Evolutionary conservation across 2,113 vertebrate genomes (phyloP).

Genomic region (Paracyprichromis sp.): DNA sequence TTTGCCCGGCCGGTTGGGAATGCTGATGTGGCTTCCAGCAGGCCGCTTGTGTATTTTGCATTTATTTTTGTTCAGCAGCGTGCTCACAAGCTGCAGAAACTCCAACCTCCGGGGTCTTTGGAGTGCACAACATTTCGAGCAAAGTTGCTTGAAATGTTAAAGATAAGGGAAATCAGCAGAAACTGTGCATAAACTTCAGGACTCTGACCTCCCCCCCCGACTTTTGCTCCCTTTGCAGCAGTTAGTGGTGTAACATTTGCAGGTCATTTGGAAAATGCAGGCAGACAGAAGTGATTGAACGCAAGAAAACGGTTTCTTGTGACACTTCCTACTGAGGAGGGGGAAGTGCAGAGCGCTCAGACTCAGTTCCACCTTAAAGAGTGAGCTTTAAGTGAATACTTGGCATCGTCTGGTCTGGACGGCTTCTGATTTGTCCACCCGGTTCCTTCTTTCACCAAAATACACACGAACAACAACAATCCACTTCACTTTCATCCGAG

Average conservation of each 20-base stretch:
- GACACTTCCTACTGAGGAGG: neutral
- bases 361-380: neutral
- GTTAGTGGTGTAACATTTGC: neutral
- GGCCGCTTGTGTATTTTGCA: neutral
- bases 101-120: neutral
- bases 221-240: neutral
- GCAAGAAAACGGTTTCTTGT: neutral
- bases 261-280: neutral
- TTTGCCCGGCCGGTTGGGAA: neutral
- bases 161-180: neutral
- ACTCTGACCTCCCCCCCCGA: neutral
- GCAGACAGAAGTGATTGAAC: neutral
- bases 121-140: neutral
- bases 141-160: neutral
- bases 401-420: neutral
- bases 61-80: neutral
- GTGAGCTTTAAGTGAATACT: neutral
- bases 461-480: neutral
- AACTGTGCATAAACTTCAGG: neutral
- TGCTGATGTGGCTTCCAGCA: conserved; percentile 51
- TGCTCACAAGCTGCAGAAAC: neutral
- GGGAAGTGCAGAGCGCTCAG: neutral
- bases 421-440: neutral
- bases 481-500: neutral
- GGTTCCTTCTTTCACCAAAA: neutral